Evolutionary conservation across 1,140 invertebrate genomes (phyloP).

Genomic region (Drosophila murphyi): DNA sequence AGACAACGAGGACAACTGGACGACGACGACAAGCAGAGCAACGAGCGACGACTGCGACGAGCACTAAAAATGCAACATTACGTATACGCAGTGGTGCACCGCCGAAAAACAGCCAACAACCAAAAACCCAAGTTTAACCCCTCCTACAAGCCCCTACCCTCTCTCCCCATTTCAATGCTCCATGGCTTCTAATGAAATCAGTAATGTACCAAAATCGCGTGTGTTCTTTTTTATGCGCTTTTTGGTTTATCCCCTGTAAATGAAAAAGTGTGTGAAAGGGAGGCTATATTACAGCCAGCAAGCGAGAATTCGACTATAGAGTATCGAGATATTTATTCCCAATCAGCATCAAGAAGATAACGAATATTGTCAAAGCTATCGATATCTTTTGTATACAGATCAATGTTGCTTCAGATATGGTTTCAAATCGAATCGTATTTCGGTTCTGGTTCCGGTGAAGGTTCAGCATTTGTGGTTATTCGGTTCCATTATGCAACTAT

Average conservation of each 20-base stretch:
- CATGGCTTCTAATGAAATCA: slow-evolving; percentile 80
- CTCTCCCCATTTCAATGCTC: slow-evolving; percentile 11
- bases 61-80: slow-evolving; percentile 79
- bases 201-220: slow-evolving; percentile 56
- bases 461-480: no score
- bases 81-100: slow-evolving; percentile 84
- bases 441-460: no score
- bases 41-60: slow-evolving; percentile 45
- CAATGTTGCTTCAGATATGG: no score
- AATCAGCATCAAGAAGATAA: no score
- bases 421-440: no score
- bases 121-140: slow-evolving; percentile 2
- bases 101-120: slow-evolving; percentile 42
- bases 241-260: slow-evolving; percentile 1
- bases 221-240: slow-evolving; percentile 13
- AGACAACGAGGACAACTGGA: slow-evolving; percentile 54
- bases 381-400: no score
- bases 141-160: slow-evolving; percentile 8
- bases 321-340: no score
- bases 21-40: slow-evolving; percentile 52
- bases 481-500: no score
- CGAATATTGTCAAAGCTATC: no score
- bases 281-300: background rate
- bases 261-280: background rate
- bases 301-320: no score